Evolutionary conservation across 1,140 invertebrate species (phyloP), one percentile per base, ranked within the genome.

Genomic region (Trachymyrmex septentrionalis): DNA sequence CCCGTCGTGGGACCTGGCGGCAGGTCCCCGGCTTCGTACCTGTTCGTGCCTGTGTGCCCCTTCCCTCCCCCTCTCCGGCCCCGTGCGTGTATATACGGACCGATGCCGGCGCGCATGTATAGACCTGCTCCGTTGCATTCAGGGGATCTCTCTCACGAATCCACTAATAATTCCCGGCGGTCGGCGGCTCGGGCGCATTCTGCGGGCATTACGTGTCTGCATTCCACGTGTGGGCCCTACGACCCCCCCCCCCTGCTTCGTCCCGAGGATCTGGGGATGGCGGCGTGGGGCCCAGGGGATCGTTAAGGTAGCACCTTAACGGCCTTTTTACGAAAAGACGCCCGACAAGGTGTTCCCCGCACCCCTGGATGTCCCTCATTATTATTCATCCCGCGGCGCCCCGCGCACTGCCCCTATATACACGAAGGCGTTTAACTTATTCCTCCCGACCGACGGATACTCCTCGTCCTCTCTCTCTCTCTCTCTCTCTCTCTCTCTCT

Each of bases 181-280:
- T 88, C 88, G 88, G 84, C 86, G 76, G 72, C 66, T 76, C 86
- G 71, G 78, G 84, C 91, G 89, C 93, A 94, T 94, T 94, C 93
- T 93, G 92, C 91, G 91, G 92, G 90, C 93, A 87, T 93, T 94
- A 94, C 93, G 94, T 94, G 92, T 94, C 93, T 94, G 94, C 93
- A 94, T 94, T 94, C 93, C 93, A 86, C 84, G 88, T 94, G 92
- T 30, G 66, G 93, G 92, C 38, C 93, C 92, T 93, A 16, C 93
- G 91, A 44, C 87, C 91, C 89, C 87, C 88, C 66, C 88, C 86
- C 7, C 2, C 66, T 14, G 4, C 19, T 5, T 1, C 57, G 12
- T 64, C 34, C 34, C 24, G 59, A 38, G 7, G 38, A 10, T 44
- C 38, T 44, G 38, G 38, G 53, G 30, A 50, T n/a, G 77, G 69